Conservation (phyloP, 2,888 invertebrate genomes). For the Aspidiotus destructor region DNA sequence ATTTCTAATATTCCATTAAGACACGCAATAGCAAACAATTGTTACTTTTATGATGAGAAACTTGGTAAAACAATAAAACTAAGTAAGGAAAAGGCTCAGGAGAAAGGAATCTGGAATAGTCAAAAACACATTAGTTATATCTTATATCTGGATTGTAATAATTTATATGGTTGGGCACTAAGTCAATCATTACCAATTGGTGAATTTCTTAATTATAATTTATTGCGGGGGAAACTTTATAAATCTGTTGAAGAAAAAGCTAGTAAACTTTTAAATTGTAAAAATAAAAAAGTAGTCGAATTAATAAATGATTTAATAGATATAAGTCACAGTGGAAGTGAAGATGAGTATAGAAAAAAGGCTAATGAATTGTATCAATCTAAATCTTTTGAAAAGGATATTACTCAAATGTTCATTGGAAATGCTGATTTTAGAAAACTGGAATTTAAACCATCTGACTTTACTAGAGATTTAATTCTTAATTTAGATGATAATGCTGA, state of each 20-base stretch:
- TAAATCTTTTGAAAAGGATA: conserved; percentile 4
- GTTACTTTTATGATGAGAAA: conserved; percentile 17
- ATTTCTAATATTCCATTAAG: conserved; percentile 16
- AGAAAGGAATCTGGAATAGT: conserved; percentile 10
- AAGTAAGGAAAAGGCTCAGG: conserved; percentile 17
- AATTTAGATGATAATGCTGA: conserved; percentile 18
- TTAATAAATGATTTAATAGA: not conserved
- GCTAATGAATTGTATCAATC: conserved; percentile 4
- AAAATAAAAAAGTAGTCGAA: conserved; percentile 4
- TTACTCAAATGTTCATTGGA: conserved; percentile 1
- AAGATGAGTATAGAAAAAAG: conserved; percentile 4
- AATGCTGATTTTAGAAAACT: conserved; percentile 7
- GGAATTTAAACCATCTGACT: conserved; percentile 7
- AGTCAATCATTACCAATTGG: conserved; percentile 13
- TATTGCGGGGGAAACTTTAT: conserved; percentile 3
- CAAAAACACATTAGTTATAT: conserved; percentile 16
- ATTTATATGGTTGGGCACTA: conserved; percentile 13
- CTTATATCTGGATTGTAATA: conserved; percentile 17
- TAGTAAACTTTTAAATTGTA: conserved; percentile 1
- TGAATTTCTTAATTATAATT: conserved; percentile 14
- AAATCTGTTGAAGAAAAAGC: conserved; percentile 4
- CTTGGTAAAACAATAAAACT: conserved; percentile 13
- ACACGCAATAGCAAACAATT: conserved; percentile 11
- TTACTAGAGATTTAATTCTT: conserved; percentile 9
- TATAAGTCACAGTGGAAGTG: conserved; percentile 1